These are phyloP conservation scores for Tokudaia muenninki DNA, from an alignment of 2,797 vertebrate species.

Conservation along the genomic window DNA sequence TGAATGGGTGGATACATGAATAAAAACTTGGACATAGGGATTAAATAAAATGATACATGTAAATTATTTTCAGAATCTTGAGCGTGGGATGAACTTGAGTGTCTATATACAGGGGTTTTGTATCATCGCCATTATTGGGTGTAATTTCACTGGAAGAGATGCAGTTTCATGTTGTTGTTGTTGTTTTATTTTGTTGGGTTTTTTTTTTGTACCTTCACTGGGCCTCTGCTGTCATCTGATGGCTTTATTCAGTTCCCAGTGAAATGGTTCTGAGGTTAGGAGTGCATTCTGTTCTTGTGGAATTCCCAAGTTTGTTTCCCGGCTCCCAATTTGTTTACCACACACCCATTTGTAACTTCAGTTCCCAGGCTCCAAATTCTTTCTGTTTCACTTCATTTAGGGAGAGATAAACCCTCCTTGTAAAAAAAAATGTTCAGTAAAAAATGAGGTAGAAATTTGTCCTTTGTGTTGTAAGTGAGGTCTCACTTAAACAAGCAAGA, in stretches of 20 bases:
- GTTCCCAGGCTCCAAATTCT: not conserved
- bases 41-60: conserved; percentile 63
- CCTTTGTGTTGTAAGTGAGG: not conserved
- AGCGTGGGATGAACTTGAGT: not conserved
- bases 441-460: not conserved
- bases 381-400: not conserved
- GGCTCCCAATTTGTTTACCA: not conserved
- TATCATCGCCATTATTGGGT: not conserved
- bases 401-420: not conserved
- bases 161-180: not conserved
- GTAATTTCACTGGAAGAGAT: not conserved
- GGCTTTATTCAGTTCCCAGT: not conserved
- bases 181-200: no score
- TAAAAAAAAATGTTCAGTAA: not conserved
- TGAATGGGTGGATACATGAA: conserved; percentile 65
- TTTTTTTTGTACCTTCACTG: not conserved
- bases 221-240: not conserved
- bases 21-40: conserved; percentile 52
- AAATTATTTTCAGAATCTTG: conserved; percentile 50
- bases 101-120: not conserved
- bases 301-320: not conserved
- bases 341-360: not conserved
- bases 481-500: not conserved
- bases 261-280: not conserved
- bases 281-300: not conserved